Evolutionary conservation across 2,888 invertebrate genomes (phyloP), one percentile per base, ranked within the genome.

Genomic region (Tinea semifulvella): DNA sequence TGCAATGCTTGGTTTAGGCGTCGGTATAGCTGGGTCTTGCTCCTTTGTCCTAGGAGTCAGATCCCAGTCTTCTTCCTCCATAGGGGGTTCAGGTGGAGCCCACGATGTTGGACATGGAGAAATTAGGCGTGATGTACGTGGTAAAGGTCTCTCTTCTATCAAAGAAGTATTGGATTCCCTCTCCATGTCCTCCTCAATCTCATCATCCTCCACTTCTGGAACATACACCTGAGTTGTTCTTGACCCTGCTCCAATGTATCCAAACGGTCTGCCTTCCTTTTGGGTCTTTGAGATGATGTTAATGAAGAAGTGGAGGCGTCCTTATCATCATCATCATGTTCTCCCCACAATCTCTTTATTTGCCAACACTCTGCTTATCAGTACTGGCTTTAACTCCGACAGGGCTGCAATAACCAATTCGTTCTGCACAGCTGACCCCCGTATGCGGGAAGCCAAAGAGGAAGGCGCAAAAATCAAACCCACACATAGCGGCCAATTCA

Each of bases 401-500:
- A 52, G n/a, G n/a, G 53, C 44, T 17, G 48, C 48, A 13, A 48
- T 46, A 10, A 52, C 14, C 8, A 51, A 31, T 17, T 51, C 50
- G 28, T 47, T 52, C 35, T 46, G 49, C 6, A 45, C 44, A 8
- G 51, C 51, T 16, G 52, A 53, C 10, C 52, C 53, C 25, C 52
- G 45, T 11, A 55, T 44, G 36, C 48, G 43, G 10, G 52, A 46
- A 11, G 52, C 54, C 20, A 53, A 36, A 5, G 46, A 46, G 19
- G 50, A 28, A 5, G 52, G 52, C 13, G 44, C 42, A 14, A 48
- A 50, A 28, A 54, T 54, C 1, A 54, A 49, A 6, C 50, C 53
- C 11, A 47, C 27, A 44, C 55, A 56, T n/a, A 57, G 46, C 7
- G 50, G 47, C 57, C 56, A 58, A 6, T 48, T 40, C 8, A 58